Base-by-base conservation (phyloP, 1,140 invertebrate species). In the Centruroides vittatus region DNA sequence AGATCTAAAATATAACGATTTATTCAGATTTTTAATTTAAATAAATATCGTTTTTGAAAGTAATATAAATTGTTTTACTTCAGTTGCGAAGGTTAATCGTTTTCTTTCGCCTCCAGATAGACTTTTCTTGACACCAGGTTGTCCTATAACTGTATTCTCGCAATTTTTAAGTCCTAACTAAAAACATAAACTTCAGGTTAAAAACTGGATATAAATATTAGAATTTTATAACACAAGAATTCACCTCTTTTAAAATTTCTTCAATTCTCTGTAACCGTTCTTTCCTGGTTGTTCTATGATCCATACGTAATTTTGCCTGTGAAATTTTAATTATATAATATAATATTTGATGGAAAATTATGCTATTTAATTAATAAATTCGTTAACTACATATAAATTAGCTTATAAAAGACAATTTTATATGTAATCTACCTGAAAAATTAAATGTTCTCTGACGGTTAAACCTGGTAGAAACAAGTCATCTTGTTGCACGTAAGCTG, bases 31-130 rank as follows among this genome's bases (percentile, higher is more conserved):
- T 23, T 23, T 23, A 23, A 23, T 2, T 23, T 23, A 23, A 23
- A 23, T 23, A 23, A 23, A 23, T 23, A 23, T 23, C 23, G 23
- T 23, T 23, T 1, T 23, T 23, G 2, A 41, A 41, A 0, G 3
- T 41, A 41, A 41, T 8, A 41, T 41, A 41, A 41, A 41, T 6
- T 41, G 23, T 65, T 66, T 71, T 55, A 94, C 88, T 78, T 98
- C 94, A 1, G 90, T 89, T 41, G 93, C 94, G 74, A 98, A 96
- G 0, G 93, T 86, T n/a, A 98, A 74, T 65, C 94, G 80, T 73
- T 95, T 96, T 78, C 86, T 88, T 76, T 98, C 95, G 0, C 94
- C 94, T 13, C 93, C 93, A 0, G 93, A 97, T 36, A 98, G 86
- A 0, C 93, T 92, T 77, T 94, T 94, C 1, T 89, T 74, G 55